Evolutionary conservation across 1,140 invertebrate genomes (phyloP).

Genomic region (Anagrus nilaparvatae): DNA sequence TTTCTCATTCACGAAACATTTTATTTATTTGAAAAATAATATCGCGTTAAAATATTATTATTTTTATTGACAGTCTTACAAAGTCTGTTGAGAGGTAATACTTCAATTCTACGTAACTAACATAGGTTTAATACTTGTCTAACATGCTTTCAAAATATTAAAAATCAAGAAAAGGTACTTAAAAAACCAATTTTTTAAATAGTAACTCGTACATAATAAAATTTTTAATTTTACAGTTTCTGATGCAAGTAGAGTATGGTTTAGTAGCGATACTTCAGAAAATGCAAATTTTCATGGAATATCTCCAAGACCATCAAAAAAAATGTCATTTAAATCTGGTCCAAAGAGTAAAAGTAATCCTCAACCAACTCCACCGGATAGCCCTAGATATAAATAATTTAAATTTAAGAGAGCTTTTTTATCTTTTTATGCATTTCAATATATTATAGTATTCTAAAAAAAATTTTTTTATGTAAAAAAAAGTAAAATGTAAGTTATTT

Average conservation of each 20-base stretch:
- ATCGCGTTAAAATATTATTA: no score
- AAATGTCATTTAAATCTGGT: conserved; percentile 42
- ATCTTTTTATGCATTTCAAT: not conserved
- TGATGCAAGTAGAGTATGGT: conserved; percentile 41
- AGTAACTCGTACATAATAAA: no score
- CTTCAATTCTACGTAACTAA: conserved; percentile 28
- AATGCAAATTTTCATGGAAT: conserved; percentile 39
- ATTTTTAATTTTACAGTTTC: conserved; percentile 29
- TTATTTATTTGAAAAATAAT: no score
- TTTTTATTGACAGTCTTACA: conserved; percentile 37
- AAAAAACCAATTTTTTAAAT: no score
- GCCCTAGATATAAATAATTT: conserved; percentile 38
- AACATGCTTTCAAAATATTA: no score
- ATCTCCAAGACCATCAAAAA: conserved; percentile 45
- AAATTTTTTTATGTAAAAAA: not conserved
- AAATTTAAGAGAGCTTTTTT: not conserved
- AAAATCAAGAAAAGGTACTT: no score
- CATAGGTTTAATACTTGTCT: no score
- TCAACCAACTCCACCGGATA: conserved; percentile 38
- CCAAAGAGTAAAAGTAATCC: conserved; percentile 32
- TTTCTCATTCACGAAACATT: no score
- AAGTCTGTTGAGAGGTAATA: conserved; percentile 39
- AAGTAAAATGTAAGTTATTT: no score
- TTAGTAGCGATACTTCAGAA: conserved; percentile 36
- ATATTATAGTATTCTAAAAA: not conserved